Conservation (phyloP, 2,797 vertebrate species). For the Denticeps clupeoides region DNA sequence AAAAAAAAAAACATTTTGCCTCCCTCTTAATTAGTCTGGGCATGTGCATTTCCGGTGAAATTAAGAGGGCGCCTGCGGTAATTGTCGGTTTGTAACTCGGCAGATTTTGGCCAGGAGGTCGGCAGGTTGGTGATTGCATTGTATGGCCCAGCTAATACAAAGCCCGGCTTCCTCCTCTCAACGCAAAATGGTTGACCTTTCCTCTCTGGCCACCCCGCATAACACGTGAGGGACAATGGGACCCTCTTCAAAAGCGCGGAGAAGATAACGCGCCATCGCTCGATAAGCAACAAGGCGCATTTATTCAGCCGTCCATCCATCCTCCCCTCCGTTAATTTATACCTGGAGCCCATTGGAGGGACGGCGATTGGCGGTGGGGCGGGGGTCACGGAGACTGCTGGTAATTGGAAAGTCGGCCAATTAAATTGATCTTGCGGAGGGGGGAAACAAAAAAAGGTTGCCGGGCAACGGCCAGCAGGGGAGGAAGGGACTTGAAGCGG, state of each 20-base stretch:
- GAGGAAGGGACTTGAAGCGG: not conserved
- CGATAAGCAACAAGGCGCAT: conserved; percentile 45
- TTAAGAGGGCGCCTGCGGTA: too few relatives aligned
- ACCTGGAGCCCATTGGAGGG: conserved; percentile 24
- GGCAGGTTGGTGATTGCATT: too few relatives aligned
- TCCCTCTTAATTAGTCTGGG: too few relatives aligned
- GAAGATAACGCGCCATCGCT: conserved; percentile 16
- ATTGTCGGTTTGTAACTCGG: too few relatives aligned
- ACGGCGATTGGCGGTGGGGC: conserved; percentile 37
- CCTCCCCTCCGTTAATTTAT: conserved; percentile 35
- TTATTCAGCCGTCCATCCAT: conserved; percentile 35
- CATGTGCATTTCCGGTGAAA: too few relatives aligned
- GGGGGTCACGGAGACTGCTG: not conserved
- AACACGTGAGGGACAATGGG: not conserved
- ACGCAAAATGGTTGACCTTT: conserved; percentile 38
- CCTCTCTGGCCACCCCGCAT: conserved; percentile 6
- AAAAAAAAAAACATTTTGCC: too few relatives aligned
- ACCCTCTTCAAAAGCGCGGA: not conserved
- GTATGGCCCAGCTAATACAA: too few relatives aligned
- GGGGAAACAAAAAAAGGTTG: conserved; percentile 41
- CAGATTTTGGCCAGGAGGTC: too few relatives aligned
- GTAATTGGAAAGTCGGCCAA: conserved; percentile 30
- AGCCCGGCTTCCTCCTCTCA: too few relatives aligned
- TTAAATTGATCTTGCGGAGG: conserved; percentile 39
- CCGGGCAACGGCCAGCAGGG: conserved; percentile 34